phyloP scores from a whole-genome alignment of 2,113 vertebrate genomes.

The Tupaia tana region DNA sequence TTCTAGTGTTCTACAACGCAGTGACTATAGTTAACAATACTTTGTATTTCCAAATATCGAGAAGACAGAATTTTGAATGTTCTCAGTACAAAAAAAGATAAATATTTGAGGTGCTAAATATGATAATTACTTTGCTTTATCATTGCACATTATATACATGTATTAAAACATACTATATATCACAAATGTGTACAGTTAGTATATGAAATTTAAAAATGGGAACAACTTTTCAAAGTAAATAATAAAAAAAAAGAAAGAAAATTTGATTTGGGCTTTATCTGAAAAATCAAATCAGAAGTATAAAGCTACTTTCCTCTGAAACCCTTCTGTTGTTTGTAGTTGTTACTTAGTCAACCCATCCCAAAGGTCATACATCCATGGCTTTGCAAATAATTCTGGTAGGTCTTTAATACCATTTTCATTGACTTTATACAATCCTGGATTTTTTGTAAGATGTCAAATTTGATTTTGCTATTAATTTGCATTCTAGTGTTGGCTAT shows the following conservation, averaged over 20 bases:
- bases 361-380: neutral
- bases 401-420: neutral
- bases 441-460: neutral
- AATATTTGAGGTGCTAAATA: too few relatives aligned
- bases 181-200: too few relatives aligned
- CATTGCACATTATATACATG: too few relatives aligned
- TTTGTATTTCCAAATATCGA: too few relatives aligned
- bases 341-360: neutral
- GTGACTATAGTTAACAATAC: too few relatives aligned
- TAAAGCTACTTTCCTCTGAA: neutral
- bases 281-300: conserved; percentile 10
- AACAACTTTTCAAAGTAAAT: neutral
- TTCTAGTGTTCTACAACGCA: too few relatives aligned
- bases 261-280: neutral
- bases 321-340: neutral
- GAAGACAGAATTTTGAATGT: too few relatives aligned
- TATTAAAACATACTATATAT: too few relatives aligned
- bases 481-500: neutral
- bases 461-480: neutral
- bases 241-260: neutral
- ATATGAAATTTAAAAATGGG: neutral
- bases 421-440: neutral
- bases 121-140: too few relatives aligned
- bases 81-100: too few relatives aligned
- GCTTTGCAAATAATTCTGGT: neutral